These are phyloP conservation scores for Eupithecia pulchellata DNA, from an alignment of 2,888 invertebrate genomes.

Conservation along the genomic window DNA sequence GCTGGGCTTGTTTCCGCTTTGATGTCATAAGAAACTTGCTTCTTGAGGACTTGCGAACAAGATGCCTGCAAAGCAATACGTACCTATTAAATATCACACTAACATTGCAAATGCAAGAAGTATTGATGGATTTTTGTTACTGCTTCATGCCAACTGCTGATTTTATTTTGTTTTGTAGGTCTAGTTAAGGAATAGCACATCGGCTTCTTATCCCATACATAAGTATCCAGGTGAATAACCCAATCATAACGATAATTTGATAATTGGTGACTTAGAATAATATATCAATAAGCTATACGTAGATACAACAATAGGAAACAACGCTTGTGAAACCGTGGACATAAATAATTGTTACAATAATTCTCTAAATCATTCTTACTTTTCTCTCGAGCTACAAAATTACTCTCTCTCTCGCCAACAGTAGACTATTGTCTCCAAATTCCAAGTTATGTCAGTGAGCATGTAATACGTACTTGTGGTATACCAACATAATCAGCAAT, in stretches of 20 bases:
- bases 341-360: too few relatives aligned
- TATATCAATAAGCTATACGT: too few relatives aligned
- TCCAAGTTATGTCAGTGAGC: background rate
- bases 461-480: conserved; percentile 42
- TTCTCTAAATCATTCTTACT: too few relatives aligned
- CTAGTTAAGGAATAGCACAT: background rate
- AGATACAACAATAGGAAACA: too few relatives aligned
- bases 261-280: too few relatives aligned
- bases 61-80: conserved; percentile 60
- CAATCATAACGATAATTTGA: too few relatives aligned
- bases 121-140: background rate
- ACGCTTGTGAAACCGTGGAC: too few relatives aligned
- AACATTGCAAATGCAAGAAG: background rate
- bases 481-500: conserved; percentile 66
- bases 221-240: too few relatives aligned
- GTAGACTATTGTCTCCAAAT: background rate
- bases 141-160: background rate
- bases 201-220: too few relatives aligned
- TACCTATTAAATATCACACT: background rate
- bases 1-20: conserved; percentile 77
- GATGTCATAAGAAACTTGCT: conserved; percentile 79
- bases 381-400: too few relatives aligned
- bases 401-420: background rate
- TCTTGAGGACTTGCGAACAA: conserved; percentile 77
- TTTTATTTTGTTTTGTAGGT: background rate